Evolutionary conservation across 1,140 invertebrate species (phyloP).

Genomic region (Delia radicum): DNA sequence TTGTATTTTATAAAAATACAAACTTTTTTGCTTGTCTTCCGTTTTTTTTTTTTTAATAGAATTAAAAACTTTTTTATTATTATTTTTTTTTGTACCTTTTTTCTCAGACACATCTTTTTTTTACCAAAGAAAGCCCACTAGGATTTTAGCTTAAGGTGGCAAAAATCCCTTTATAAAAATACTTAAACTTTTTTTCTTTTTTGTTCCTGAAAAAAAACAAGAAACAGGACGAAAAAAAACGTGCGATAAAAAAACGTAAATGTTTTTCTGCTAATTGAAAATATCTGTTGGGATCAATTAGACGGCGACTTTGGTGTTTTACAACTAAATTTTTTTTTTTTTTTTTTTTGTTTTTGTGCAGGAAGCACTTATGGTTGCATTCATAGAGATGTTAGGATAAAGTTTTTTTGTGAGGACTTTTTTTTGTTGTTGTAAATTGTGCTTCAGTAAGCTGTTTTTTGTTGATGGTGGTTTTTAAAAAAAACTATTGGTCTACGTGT

Average conservation of each 20-base stretch:
- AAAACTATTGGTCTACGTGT: neutral
- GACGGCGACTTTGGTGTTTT: slow-evolving; percentile 29
- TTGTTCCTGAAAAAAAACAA: no score
- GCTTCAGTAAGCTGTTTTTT: neutral
- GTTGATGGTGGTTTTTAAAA: neutral
- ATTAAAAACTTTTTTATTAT: slow-evolving; percentile 46
- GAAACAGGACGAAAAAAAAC: neutral
- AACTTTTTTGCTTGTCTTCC: slow-evolving; percentile 34
- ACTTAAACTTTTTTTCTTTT: slow-evolving; percentile 4
- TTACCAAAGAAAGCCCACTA: slow-evolving; percentile 32
- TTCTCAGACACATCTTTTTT: slow-evolving; percentile 24
- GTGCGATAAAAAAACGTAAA: slow-evolving; percentile 40
- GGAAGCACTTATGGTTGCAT: slow-evolving; percentile 18
- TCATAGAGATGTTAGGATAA: slow-evolving; percentile 1
- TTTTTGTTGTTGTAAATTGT: neutral
- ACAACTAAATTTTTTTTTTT: neutral
- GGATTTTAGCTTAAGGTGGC: slow-evolving; percentile 49
- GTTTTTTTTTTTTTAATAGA: slow-evolving; percentile 43
- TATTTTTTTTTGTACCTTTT: slow-evolving; percentile 13
- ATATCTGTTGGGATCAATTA: slow-evolving; percentile 56
- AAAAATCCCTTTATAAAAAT: neutral
- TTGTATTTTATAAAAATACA: neutral
- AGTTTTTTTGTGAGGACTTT: neutral
- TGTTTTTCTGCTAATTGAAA: slow-evolving; percentile 56
- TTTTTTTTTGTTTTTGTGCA: neutral